Base-by-base conservation (phyloP, 2,888 invertebrate species). In the Heliconius charithonia region DNA sequence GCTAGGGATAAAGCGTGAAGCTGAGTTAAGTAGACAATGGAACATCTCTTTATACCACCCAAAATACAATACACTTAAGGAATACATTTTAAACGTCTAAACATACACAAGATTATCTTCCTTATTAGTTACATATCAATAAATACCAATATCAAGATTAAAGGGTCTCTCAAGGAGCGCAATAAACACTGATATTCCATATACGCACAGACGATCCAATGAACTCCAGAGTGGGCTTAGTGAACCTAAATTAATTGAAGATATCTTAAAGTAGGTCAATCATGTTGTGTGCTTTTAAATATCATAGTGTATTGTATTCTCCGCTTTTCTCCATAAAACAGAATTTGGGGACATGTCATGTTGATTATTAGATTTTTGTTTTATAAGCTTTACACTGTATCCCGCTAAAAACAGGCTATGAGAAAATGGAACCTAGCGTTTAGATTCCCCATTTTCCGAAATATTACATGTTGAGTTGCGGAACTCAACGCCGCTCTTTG, bases 61-160 rank as follows among this genome's bases (percentile, higher is more conserved):
- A 19, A 51, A 6, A 13, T 13, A n/a, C 59, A 27, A 27, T 25
- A 63, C 32, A 32, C 3, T 29, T 29, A 29, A 29, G 29, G n/a
- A n/a, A n/a, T n/a, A n/a, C n/a, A n/a, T 29, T 19, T 51, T 51
- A 51, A 65, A 6, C 16, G 25, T 63, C 13, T 27, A 16, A 29
- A 19, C 29, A 29, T 29, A 29, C 16, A 4, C 63, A 62, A 4
- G 1, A 16, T 65, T 65, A 65, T 29, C 29, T 27, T 29, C n/a
- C 13, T 67, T 41, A 67, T 67, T 67, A 41, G 32, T 41, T 41
- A 67, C 37, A 67, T 41, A 67, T 67, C 37, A 37, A 41, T 67
- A 25, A 67, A 67, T 67, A 41, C 32, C 37, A 67, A n/a, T 67
- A 66, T 4, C 12, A 67, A 67, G 37, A n/a, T 41, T 27, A 66